Evolutionary conservation across 2,113 vertebrate species (phyloP).

Genomic region (Phrynosoma platyrhinos): DNA sequence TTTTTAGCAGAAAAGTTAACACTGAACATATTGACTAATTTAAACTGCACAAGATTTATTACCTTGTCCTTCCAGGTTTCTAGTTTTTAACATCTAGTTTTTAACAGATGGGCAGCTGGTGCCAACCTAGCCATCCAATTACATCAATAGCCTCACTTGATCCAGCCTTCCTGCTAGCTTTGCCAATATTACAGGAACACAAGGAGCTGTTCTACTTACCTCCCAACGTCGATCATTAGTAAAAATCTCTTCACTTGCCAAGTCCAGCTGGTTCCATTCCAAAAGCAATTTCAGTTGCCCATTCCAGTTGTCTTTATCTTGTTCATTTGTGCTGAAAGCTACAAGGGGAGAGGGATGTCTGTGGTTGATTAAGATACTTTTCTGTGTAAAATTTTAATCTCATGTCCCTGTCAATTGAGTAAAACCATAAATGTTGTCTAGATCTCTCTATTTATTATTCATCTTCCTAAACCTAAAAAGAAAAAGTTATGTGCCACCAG

Average conservation of each 20-base stretch:
- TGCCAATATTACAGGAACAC: neutral
- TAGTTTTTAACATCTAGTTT: neutral
- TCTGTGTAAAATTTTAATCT: accelerated
- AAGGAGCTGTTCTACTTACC: slow-evolving; percentile 58
- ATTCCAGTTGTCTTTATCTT: slow-evolving; percentile 82
- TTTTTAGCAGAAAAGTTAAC: neutral
- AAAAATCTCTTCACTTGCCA: slow-evolving; percentile 84
- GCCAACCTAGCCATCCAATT: neutral
- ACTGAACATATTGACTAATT: neutral
- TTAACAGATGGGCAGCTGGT: neutral
- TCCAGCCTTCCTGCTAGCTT: neutral
- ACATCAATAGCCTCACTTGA: neutral
- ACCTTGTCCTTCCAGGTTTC: neutral
- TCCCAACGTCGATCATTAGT: slow-evolving; percentile 84
- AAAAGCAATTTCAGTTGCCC: slow-evolving; percentile 83
- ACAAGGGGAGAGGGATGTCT: neutral
- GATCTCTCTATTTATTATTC: neutral
- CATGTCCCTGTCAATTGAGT: neutral
- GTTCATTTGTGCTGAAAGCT: slow-evolving; percentile 84
- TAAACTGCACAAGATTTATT: neutral
- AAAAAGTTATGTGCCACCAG: neutral
- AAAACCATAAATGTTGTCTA: neutral
- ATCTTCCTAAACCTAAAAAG: neutral
- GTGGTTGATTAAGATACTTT: neutral
- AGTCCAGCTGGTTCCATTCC: slow-evolving; percentile 85